These are phyloP conservation scores for Drosophila percnosoma DNA, from an alignment of 2,888 invertebrate genomes.

Conservation along the genomic window DNA sequence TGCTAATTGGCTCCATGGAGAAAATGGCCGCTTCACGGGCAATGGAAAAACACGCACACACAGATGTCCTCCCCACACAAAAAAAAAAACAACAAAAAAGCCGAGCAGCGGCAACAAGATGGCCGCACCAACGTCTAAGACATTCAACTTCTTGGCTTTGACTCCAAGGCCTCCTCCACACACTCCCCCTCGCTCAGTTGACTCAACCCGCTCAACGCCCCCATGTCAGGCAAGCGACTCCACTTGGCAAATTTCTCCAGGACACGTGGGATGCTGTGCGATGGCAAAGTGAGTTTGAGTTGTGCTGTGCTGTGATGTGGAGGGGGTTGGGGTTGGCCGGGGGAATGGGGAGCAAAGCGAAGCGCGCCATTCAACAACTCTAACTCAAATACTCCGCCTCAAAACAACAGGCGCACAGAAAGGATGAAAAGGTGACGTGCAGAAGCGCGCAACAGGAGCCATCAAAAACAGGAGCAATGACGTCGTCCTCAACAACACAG, in stretches of 20 bases:
- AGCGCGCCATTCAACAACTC: conserved; percentile 78
- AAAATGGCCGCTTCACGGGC: conserved; percentile 80
- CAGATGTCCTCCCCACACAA: conserved; percentile 14
- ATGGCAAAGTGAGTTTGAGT: conserved; percentile 26
- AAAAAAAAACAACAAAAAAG: background rate
- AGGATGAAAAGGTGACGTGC: conserved; percentile 14
- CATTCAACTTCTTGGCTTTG: conserved; percentile 60
- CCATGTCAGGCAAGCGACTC: background rate
- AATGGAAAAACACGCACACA: conserved; percentile 31
- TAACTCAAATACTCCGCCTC: conserved; percentile 84
- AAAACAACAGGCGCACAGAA: conserved; percentile 78
- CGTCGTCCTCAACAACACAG: conserved; percentile 44
- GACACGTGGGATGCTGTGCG: conserved; percentile 2
- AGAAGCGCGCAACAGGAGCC: conserved; percentile 61
- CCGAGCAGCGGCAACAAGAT: conserved; percentile 14
- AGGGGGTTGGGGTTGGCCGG: conserved; percentile 9
- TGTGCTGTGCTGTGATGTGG: conserved; percentile 5
- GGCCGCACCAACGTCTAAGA: conserved; percentile 46
- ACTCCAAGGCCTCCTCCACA: conserved; percentile 4
- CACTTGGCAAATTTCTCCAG: conserved; percentile 29
- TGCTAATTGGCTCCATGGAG: conserved; percentile 82
- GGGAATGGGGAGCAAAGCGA: conserved; percentile 23
- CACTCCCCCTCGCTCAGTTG: background rate
- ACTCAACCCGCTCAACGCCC: background rate
- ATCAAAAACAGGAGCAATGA: conserved; percentile 69